Base-by-base conservation (phyloP, 2,113 vertebrate genomes). In the Corythornis cristatus region DNA sequence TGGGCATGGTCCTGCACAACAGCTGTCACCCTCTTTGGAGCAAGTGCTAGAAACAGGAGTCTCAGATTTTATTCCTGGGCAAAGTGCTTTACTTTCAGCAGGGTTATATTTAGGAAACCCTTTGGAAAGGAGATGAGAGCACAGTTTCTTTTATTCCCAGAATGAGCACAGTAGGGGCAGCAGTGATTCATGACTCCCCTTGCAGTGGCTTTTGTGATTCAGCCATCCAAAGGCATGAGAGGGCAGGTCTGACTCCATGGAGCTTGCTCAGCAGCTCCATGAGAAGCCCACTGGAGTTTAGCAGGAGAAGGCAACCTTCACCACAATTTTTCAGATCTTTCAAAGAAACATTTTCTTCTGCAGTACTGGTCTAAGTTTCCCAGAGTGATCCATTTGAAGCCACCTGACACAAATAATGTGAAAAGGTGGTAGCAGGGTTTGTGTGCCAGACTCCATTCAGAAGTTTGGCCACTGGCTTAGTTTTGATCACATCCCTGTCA, bases 211-310 rank as follows among this genome's bases (percentile, higher is more conserved):
- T 70, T 74, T 87, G 56, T 37, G 26, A 58, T 37, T 60, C 64
- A 70, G 11, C 42, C 46, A 73, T 60, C 72, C 66, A 64, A 76
- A 86, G 37, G 37, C 33, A n/a, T 21, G 13, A 74, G 56, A 86
- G 33, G 23, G 13, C 31, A 80, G 26, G 22, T 16, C 18, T 12
- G 62, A n/a, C 28, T 82, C 23, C 23, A n/a, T 2, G 2, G 0
- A 0, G 3, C 54, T 74, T 2, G 0, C 14, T 23, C 67, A 68
- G 23, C 8, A 51, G 50, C 46, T 66, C 21, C 5, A 3, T 53
- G 13, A 65, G 67, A 86, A 83, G 1, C 18, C 56, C 35, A 11
- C 13, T 70, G 37, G 37, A 46, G 11, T 56, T 77, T 12, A 66
- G 9, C 33, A 29, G 51, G n/a, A 50, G 83, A 83, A 58, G 9